phyloP scores from a whole-genome alignment of 2,797 vertebrate genomes.

The Urosaurus nigricauda region DNA sequence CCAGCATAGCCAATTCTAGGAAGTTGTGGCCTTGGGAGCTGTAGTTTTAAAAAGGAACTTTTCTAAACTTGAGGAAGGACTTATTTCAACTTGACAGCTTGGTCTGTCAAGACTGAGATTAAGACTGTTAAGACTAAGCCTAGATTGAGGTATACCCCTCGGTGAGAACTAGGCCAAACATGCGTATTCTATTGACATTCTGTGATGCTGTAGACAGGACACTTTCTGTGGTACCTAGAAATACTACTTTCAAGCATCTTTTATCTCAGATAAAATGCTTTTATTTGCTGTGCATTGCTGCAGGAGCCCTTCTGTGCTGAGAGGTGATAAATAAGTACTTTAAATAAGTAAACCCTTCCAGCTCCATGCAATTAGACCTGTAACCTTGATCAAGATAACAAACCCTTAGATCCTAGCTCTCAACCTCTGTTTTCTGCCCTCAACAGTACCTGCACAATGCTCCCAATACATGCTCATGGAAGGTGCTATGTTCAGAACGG shows the following conservation, averaged over 20 bases:
- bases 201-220: background rate
- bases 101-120: no score
- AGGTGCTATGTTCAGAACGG: conserved; percentile 84
- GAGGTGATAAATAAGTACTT: no score
- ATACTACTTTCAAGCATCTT: no score
- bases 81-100: no score
- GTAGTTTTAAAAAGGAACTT: background rate
- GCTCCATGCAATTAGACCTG: no score
- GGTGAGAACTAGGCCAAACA: background rate
- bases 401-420: background rate
- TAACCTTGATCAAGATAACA: background rate
- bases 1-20: no score
- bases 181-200: background rate
- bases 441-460: conserved; percentile 88
- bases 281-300: no score
- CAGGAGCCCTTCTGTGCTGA: no score
- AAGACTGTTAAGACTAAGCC: no score
- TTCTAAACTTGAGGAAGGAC: background rate
- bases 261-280: no score
- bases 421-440: background rate
- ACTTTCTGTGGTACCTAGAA: background rate
- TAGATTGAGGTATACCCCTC: background rate
- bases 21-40: no score
- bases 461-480: conserved; percentile 91
- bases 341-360: background rate